Evolutionary conservation across 1,140 invertebrate genomes (phyloP).

Genomic region (Bombus waltoni): DNA sequence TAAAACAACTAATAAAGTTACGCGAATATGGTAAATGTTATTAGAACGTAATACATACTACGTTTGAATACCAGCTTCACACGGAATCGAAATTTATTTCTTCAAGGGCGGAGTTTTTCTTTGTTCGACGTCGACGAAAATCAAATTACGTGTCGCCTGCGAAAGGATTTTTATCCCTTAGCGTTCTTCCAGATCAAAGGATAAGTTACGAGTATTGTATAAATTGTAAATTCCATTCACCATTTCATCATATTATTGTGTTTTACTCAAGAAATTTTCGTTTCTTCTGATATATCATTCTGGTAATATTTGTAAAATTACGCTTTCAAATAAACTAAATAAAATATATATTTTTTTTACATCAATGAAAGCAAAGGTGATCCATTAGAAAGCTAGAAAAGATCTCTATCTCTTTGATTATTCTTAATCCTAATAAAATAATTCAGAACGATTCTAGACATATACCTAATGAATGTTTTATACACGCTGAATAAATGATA

Average conservation of each 20-base stretch:
- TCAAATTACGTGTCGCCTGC: conserved; percentile 28
- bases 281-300: too few species aligned
- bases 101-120: background rate
- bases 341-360: background rate
- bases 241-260: background rate
- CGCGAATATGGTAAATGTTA: too few species aligned
- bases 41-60: background rate
- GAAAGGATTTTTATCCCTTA: conserved; percentile 19
- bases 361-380: too few species aligned
- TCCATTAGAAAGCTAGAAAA: too few species aligned
- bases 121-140: conserved; percentile 19
- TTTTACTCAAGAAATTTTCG: background rate
- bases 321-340: background rate
- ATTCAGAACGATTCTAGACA: too few species aligned
- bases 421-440: too few species aligned
- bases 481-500: background rate
- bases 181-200: conserved; percentile 28
- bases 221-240: conserved; percentile 22
- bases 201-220: conserved; percentile 12
- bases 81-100: conserved; percentile 15
- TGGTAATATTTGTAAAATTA: background rate
- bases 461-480: background rate
- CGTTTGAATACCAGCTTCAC: background rate
- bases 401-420: too few species aligned
- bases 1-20: background rate